Evolutionary conservation across 2,888 invertebrate species (phyloP), one percentile per base, ranked within the genome.

Genomic region (Aporophyla nigra): DNA sequence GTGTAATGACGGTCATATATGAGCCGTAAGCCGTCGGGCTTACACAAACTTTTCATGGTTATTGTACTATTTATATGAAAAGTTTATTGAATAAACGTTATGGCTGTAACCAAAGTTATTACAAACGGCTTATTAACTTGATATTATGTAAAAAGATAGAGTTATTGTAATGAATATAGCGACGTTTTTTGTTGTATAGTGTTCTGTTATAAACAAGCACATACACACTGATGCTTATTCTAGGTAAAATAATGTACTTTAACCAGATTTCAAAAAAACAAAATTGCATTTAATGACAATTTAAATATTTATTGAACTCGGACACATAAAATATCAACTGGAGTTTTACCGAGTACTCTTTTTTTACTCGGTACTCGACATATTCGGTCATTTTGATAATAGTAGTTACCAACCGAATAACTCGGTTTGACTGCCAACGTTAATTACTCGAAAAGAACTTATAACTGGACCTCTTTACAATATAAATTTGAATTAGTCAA

Each of bases 31-130:
- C 76, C 66, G 78, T 49, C 70, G 70, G 53, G 62, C 62, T 84
- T 53, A 74, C 68, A 77, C 49, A 61, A 83, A 83, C 72, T 84
- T 84, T 84, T 84, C 73, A 81, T 83, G 65, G 68, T 81, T 83
- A 77, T 80, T 76, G 59, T 63, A 76, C 56, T 84, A 84, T 84
- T 74, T 67, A 80, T 83, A 80, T 43, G 69, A 72, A 76, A 76
- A 84, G 67, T 84, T 84, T 76, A 83, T 84, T 83, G 59, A 76
- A 84, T 76, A 76, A 82, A 63, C 59, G 51, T 61, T 80, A 70
- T 62, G 27, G 62, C 51, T 68, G 56, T 74, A 27, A n/a, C 46
- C 46, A 43, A 66, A 62, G 14, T 51, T 49, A n/a, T 33, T 54
- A 2, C n/a, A 27, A 51, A 68, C n/a, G 24, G 27, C 24, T 54